A percentile compares a stretch with the other conserved stretches of the same genome.
phyloP scores from a whole-genome alignment of 2,888 invertebrate species.

The Machimus atricapillus region DNA sequence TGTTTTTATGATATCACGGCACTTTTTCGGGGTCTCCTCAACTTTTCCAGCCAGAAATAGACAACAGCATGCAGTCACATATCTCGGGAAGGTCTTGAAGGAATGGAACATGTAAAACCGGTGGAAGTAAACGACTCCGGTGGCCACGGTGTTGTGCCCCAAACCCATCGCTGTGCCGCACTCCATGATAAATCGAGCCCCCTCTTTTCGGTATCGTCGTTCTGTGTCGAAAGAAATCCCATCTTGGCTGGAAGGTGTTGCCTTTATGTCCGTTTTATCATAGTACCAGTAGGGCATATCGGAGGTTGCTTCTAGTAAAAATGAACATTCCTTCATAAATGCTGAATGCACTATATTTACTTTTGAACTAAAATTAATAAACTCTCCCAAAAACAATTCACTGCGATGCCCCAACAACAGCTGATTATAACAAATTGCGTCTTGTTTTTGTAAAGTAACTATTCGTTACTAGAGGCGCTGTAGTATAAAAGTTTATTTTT shows the following conservation, averaged over 20 bases:
- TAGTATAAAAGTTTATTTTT: background rate
- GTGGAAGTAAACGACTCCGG: slow-evolving; percentile 98
- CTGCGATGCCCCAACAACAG: background rate
- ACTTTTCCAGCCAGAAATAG: slow-evolving; percentile 98
- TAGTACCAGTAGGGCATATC: slow-evolving; percentile 97
- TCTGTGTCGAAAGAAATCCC: slow-evolving; percentile 90
- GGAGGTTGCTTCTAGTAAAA: background rate
- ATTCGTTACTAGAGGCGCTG: background rate
- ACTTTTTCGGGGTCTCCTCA: slow-evolving; percentile 99
- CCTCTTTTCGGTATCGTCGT: slow-evolving; percentile 91
- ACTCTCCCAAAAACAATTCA: background rate
- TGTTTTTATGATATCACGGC: slow-evolving; percentile 93
- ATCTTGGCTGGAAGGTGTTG: slow-evolving; percentile 89
- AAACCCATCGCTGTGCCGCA: slow-evolving; percentile 92
- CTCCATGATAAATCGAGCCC: slow-evolving; percentile 95
- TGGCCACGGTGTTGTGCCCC: slow-evolving; percentile 96
- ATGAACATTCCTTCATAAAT: slow-evolving; percentile 36
- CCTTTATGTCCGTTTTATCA: slow-evolving; percentile 80
- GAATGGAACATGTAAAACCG: slow-evolving; percentile 99
- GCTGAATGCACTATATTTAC: background rate
- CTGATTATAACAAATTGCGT: background rate
- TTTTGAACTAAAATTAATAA: background rate
- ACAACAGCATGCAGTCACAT: slow-evolving; percentile 96
- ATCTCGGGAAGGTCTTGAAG: slow-evolving; percentile 93
- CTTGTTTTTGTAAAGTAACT: background rate